phyloP scores from a whole-genome alignment of 2,113 vertebrate genomes.

The Tragelaphus strepsiceros region DNA sequence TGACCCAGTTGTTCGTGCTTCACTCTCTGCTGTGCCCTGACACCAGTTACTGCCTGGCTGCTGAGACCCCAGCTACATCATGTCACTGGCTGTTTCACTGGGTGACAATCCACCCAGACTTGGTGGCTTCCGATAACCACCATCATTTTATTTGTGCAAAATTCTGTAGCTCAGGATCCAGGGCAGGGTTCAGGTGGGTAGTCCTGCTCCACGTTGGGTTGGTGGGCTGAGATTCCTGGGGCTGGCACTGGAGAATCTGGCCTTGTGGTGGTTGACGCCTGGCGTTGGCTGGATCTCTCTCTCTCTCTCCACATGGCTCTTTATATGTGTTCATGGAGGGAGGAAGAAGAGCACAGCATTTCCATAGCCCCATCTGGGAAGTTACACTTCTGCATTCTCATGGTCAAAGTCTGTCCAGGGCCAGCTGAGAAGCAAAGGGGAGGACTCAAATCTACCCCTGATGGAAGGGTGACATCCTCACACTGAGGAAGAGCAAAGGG shows the following conservation, averaged over 20 bases:
- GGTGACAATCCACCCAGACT: not conserved
- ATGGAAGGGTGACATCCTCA: not conserved
- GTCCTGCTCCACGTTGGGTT: not conserved
- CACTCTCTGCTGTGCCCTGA: not conserved
- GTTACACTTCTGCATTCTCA: not conserved
- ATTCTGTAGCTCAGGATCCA: not conserved
- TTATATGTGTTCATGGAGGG: not conserved
- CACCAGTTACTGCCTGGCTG: not conserved
- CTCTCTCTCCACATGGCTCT: not conserved
- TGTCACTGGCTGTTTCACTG: not conserved
- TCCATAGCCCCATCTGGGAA: not conserved
- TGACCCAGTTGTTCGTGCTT: not conserved
- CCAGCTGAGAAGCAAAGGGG: not conserved
- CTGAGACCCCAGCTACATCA: not conserved
- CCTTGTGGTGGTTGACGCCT: too few relatives aligned
- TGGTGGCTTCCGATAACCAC: not conserved
- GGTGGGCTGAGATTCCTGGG: not conserved
- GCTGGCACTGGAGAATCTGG: not conserved
- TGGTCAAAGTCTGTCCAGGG: not conserved
- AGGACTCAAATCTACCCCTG: not conserved
- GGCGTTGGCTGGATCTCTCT: not conserved
- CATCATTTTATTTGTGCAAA: not conserved
- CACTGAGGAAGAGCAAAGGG: not conserved
- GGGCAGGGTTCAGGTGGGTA: not conserved
- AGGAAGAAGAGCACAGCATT: not conserved